A percentile compares a stretch with the other conserved stretches of the same genome.
phyloP scores from a whole-genome alignment of 2,888 invertebrate species.

The Sinhomidia bicolor region DNA sequence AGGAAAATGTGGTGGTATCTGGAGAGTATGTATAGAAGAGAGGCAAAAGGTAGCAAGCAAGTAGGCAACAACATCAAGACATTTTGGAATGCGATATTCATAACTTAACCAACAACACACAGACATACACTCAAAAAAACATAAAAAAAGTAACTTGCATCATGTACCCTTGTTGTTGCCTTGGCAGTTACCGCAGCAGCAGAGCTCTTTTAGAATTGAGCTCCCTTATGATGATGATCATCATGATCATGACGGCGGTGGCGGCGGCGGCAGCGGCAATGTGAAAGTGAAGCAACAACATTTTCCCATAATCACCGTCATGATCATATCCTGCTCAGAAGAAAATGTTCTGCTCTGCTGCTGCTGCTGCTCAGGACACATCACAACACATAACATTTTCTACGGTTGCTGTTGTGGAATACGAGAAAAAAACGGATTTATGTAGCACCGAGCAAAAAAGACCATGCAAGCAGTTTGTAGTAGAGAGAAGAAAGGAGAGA shows the following conservation, averaged over 20 bases:
- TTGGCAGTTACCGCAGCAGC: too few relatives aligned
- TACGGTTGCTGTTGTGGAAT: not conserved
- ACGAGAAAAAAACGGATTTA: not conserved
- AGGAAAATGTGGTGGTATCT: too few relatives aligned
- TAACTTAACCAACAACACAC: too few relatives aligned
- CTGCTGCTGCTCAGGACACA: not conserved
- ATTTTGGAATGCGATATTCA: too few relatives aligned
- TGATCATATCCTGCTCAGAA: constrained; percentile 11
- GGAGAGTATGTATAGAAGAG: too few relatives aligned
- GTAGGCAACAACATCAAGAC: too few relatives aligned
- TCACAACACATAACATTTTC: not conserved
- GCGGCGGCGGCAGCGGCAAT: not conserved
- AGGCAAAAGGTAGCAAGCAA: not conserved
- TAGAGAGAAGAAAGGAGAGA: not conserved
- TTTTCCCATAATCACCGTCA: not conserved
- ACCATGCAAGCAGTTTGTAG: not conserved
- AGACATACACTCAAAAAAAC: too few relatives aligned
- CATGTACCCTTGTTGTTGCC: too few relatives aligned
- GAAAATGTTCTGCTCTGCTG: not conserved
- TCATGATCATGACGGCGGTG: too few relatives aligned
- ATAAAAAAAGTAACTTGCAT: too few relatives aligned
- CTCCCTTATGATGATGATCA: too few relatives aligned
- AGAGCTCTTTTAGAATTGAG: too few relatives aligned
- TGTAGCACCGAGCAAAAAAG: not conserved
- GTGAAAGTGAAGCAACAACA: constrained; percentile 39